Evolutionary conservation across 2,113 vertebrate genomes (phyloP).

Genomic region (Colius striatus): DNA sequence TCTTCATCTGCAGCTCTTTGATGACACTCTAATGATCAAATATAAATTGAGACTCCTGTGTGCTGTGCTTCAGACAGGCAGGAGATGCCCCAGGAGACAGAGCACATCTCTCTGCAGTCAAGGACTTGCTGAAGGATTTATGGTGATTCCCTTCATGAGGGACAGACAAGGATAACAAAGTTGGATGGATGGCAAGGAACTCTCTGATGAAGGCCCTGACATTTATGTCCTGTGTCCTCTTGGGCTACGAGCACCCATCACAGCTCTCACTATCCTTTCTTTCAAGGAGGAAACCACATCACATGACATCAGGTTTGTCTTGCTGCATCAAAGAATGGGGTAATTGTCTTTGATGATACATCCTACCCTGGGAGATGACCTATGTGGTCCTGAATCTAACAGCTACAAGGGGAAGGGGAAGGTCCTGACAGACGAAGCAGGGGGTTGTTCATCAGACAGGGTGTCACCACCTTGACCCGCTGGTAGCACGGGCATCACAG

Average conservation of each 20-base stretch:
- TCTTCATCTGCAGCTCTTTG: neutral
- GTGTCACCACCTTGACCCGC: neutral
- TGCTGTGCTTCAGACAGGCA: neutral
- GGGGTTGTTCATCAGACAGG: no score
- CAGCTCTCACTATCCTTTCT: neutral
- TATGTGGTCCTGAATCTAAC: neutral
- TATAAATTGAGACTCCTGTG: neutral
- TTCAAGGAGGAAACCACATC: neutral
- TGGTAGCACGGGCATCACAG: no score
- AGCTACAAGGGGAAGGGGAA: neutral
- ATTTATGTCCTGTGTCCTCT: neutral
- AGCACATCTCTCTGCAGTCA: neutral
- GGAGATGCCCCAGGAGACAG: neutral
- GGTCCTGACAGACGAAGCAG: neutral
- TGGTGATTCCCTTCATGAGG: neutral
- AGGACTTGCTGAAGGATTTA: slow-evolving; percentile 32
- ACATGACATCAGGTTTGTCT: neutral
- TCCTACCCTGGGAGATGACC: neutral
- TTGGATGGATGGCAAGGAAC: neutral
- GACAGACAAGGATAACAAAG: neutral
- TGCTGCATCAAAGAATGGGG: rapidly evolving
- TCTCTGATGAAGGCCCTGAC: neutral
- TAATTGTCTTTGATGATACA: neutral
- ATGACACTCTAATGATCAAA: neutral
- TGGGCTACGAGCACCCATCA: neutral